phyloP scores from a whole-genome alignment of 2,797 vertebrate genomes.

The Ciconia nigra region DNA sequence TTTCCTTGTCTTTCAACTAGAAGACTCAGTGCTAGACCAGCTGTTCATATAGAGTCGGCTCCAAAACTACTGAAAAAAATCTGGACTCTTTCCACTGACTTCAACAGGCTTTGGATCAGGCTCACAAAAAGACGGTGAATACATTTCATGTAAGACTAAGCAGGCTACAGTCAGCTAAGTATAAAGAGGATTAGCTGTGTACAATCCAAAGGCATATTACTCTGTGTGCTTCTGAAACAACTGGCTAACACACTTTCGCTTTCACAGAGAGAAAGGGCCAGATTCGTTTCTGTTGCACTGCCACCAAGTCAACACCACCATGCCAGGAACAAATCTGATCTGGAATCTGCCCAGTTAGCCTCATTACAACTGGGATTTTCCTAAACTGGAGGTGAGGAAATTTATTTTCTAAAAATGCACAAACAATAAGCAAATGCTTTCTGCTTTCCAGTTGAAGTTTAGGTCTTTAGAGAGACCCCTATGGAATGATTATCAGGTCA shows the following conservation, averaged over 20 bases:
- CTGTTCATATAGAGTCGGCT: neutral
- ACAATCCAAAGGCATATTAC: neutral
- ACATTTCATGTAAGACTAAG: constrained; percentile 35
- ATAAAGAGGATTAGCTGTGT: constrained; percentile 47
- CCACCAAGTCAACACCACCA: neutral
- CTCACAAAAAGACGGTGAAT: neutral
- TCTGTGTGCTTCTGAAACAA: neutral
- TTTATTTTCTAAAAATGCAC: neutral
- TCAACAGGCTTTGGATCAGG: constrained; percentile 9
- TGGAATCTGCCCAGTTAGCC: neutral
- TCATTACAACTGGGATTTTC: neutral
- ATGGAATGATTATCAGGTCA: neutral
- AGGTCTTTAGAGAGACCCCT: neutral
- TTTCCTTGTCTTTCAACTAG: constrained; percentile 33
- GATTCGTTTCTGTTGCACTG: neutral
- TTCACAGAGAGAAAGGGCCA: neutral
- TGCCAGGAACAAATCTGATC: neutral
- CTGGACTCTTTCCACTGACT: constrained; percentile 9
- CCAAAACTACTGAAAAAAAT: neutral
- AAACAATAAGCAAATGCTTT: neutral
- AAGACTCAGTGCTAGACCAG: constrained; percentile 6
- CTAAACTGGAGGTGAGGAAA: neutral
- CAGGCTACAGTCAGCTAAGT: constrained; percentile 32
- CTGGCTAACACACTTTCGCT: neutral
- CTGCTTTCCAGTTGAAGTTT: neutral